A percentile compares a stretch with the other conserved stretches of the same genome.
Evolutionary conservation across 2,888 invertebrate species (phyloP).

Genomic region (Orchesellides sinensis): DNA sequence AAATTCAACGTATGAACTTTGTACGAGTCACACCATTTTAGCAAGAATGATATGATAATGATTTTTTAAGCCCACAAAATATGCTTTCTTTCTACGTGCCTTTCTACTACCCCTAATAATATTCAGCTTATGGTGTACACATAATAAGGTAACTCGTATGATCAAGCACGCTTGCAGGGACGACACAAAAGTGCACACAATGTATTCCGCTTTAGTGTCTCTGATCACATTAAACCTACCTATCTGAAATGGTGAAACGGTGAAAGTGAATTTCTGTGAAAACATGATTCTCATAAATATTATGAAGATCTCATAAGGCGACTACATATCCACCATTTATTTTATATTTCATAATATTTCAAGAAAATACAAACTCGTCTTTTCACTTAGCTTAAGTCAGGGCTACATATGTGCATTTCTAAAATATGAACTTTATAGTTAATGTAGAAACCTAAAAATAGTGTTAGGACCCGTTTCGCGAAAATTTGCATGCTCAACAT

Average conservation of each 20-base stretch:
- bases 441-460: too few species aligned
- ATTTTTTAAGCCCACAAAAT: not conserved
- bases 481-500: too few species aligned
- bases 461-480: too few species aligned
- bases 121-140: not conserved
- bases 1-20: constrained; percentile 1
- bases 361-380: too few species aligned
- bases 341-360: too few species aligned
- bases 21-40: not conserved
- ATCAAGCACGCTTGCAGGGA: constrained; percentile 5
- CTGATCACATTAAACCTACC: not conserved
- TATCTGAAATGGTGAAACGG: not conserved
- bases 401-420: too few species aligned
- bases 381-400: too few species aligned
- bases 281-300: too few species aligned
- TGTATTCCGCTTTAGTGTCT: not conserved
- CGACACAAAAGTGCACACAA: not conserved
- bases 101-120: not conserved
- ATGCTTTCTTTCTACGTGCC: constrained; percentile 1
- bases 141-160: constrained; percentile 35
- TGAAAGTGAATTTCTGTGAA: not conserved
- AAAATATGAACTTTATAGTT: too few species aligned
- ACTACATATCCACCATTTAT: too few species aligned
- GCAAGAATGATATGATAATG: not conserved
- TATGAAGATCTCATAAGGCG: too few species aligned